phyloP scores from a whole-genome alignment of 2,888 invertebrate genomes.

The Caenorhabditis becei region DNA sequence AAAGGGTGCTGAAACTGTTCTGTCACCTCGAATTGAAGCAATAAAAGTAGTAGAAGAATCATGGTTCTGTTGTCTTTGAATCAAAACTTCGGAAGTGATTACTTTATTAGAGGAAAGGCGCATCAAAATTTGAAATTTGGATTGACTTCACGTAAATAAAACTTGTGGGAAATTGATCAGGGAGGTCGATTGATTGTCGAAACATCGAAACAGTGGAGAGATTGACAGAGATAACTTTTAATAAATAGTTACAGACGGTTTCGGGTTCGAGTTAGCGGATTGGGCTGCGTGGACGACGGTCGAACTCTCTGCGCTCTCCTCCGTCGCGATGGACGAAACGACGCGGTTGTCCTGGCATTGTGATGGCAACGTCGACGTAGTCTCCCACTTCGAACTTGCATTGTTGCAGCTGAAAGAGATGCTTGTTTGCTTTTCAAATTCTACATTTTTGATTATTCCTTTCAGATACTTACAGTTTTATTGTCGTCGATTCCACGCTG shows the following conservation, averaged over 20 bases:
- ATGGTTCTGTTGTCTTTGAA: neutral
- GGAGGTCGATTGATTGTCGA: conserved; percentile 8
- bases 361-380: conserved; percentile 95
- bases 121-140: neutral
- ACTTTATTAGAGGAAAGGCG: neutral
- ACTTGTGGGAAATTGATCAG: neutral
- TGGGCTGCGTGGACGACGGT: conserved; percentile 57
- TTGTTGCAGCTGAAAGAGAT: conserved; percentile 84
- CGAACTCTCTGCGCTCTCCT: conserved; percentile 39
- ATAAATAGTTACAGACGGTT: conserved; percentile 18
- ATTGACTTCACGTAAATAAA: neutral
- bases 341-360: conserved; percentile 80
- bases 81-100: neutral
- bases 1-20: conserved; percentile 1
- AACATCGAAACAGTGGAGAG: neutral
- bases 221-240: neutral
- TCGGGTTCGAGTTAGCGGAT: conserved; percentile 31
- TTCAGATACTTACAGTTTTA: conserved; percentile 87
- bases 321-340: conserved; percentile 23
- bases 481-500: conserved; percentile 94
- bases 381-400: conserved; percentile 94
- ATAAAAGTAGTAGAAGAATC: neutral
- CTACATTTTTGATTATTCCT: neutral
- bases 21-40: neutral
- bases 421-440: neutral